A percentile compares a stretch with the other conserved stretches of the same genome.
These are phyloP conservation scores for Atractosteus spatula DNA, from an alignment of 2,113 vertebrate species.

Conservation along the genomic window DNA sequence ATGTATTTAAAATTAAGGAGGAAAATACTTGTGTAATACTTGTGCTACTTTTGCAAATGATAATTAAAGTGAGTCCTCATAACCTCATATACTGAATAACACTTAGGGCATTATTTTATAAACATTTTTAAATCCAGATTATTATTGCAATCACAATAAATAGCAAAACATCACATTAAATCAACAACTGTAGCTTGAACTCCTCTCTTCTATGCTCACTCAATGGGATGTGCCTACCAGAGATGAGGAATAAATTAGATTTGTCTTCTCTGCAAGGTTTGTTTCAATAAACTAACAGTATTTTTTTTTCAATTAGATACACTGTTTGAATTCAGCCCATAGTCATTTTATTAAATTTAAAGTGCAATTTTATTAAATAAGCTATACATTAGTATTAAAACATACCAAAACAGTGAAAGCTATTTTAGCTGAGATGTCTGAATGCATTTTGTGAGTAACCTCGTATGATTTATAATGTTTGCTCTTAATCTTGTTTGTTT, in stretches of 20 bases:
- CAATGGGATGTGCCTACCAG: not conserved
- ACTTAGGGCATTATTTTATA: no score
- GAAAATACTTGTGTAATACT: no score
- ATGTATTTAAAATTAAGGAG: no score
- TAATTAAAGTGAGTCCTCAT: no score
- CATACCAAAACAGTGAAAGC: constrained; percentile 35
- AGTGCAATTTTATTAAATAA: constrained; percentile 46
- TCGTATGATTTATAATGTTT: constrained; percentile 43
- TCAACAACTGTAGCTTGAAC: not conserved
- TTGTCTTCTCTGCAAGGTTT: constrained; percentile 3
- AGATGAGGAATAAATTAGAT: constrained; percentile 7
- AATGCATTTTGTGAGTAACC: constrained; percentile 18
- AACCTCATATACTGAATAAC: no score
- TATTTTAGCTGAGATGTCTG: constrained; percentile 28
- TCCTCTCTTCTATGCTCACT: not conserved
- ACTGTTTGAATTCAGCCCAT: constrained; percentile 33
- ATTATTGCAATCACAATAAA: no score
- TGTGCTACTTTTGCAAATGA: no score
- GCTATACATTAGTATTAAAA: constrained; percentile 34
- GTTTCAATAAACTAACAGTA: constrained; percentile 9
- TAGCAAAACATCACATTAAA: not conserved
- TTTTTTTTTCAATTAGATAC: constrained; percentile 32
- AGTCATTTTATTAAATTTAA: constrained; percentile 44
- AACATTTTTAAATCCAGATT: no score
- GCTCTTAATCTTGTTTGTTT: constrained; percentile 43